A percentile compares a stretch with the other conserved stretches of the same genome.
Evolutionary conservation across 2,888 invertebrate species (phyloP).

Genomic region (Willowsia nigromaculata): DNA sequence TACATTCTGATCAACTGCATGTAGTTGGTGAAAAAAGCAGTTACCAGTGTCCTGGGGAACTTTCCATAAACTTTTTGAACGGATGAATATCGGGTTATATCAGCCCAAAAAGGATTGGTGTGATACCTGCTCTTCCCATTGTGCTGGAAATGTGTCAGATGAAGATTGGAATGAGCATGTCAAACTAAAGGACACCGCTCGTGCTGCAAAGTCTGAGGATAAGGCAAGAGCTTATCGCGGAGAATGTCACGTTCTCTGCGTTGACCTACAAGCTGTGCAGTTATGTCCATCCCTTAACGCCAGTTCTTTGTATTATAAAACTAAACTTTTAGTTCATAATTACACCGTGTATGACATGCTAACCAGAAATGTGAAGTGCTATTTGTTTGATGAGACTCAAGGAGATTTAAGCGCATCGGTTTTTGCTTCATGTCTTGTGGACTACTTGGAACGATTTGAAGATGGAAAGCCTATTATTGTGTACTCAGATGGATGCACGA

Average conservation of each 20-base stretch:
- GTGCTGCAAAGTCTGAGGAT: neutral
- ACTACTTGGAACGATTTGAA: conserved; percentile 19
- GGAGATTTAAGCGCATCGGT: neutral
- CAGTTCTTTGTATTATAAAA: conserved; percentile 35
- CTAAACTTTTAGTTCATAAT: conserved; percentile 39
- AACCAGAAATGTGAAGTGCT: neutral
- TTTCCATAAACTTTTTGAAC: neutral
- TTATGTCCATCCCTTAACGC: neutral
- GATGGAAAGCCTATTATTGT: conserved; percentile 76
- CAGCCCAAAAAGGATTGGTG: conserved; percentile 76
- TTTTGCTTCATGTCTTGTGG: neutral
- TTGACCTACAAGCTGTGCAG: conserved; percentile 13
- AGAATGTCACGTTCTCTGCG: neutral
- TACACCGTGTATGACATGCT: conserved; percentile 35
- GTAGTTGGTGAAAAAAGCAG: too few relatives aligned
- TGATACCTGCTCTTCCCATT: neutral
- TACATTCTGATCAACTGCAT: too few relatives aligned
- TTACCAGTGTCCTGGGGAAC: neutral
- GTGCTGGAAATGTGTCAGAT: conserved; percentile 26
- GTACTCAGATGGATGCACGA: conserved; percentile 78
- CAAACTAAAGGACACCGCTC: neutral
- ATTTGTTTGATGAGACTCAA: conserved; percentile 36
- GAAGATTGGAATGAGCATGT: neutral
- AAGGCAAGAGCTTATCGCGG: neutral
- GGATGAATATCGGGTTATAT: conserved; percentile 38